Conservation (phyloP, 1,140 invertebrate genomes). For the Vanessa atalanta region DNA sequence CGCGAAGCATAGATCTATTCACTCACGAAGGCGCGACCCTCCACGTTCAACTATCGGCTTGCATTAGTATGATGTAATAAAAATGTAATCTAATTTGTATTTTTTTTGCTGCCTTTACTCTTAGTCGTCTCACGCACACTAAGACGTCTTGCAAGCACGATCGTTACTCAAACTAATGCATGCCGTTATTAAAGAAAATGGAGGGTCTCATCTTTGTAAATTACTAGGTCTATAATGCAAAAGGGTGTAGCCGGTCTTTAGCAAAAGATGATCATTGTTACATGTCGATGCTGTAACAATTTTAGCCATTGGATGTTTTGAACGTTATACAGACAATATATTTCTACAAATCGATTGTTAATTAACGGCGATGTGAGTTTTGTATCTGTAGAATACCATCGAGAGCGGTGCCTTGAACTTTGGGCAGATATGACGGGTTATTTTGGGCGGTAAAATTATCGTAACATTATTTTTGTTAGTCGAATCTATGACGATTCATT, state of each 20-base stretch:
- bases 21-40: too few species aligned
- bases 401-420: background rate
- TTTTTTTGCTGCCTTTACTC: too few species aligned
- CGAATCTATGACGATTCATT: conserved; percentile 20
- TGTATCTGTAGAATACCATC: background rate
- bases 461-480: conserved; percentile 24
- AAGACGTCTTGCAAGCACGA: too few species aligned
- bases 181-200: too few species aligned
- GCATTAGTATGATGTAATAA: too few species aligned
- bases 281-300: too few species aligned
- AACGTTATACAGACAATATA: background rate
- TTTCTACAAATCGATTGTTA: conserved; percentile 7
- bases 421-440: conserved; percentile 11
- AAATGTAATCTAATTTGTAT: too few species aligned
- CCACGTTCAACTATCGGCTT: too few species aligned
- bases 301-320: too few species aligned
- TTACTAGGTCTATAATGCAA: background rate
- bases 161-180: too few species aligned
- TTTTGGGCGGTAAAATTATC: conserved; percentile 39
- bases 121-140: too few species aligned
- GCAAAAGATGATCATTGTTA: background rate
- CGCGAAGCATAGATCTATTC: background rate
- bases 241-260: background rate
- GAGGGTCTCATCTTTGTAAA: too few species aligned
- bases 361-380: background rate